Evolutionary conservation across 1,140 invertebrate genomes (phyloP), one percentile per base, ranked within the genome.

Genomic region (Drosophila malerkotliana): DNA sequence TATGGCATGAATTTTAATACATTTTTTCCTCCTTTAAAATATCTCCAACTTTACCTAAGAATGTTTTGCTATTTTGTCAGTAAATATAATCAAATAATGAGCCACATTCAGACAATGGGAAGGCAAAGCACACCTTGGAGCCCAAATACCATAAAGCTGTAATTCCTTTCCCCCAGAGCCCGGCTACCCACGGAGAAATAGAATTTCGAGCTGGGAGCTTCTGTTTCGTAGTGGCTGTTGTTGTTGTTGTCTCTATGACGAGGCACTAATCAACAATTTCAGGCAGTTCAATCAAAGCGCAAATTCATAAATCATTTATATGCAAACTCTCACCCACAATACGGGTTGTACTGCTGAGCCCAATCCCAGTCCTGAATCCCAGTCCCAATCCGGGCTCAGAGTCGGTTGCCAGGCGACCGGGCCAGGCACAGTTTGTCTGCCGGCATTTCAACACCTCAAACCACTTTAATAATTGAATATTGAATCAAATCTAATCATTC

Each of bases 401-500:
- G 45, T 48, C 24, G 32, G 44, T 52, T 72, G 48, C 39, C 59
- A 32, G 54, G 52, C 49, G 30, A 30, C 45, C 44, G 60, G 55
- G 55, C 44, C 44, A 39, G 26, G 54, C 58, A 49, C 45, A 56
- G 71, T 37, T 69, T 85, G 79, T 77, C 81, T 74, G 73, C 59
- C 52, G 59, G 78, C 78, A 82, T 82, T 87, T 87, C 83, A 76
- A 87, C 82, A 87, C 82, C 82, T 87, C 82, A 88, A 87, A 87
- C 82, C 84, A 88, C 74, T 82, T 88, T 76, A 87, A 87, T 87
- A 87, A 87, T 87, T 87, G 83, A 87, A 87, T 87, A 87, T 79
- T 82, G 82, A 87, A 87, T 87, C 82, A 87, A 87, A 87, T 88
- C 82, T 87, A 87, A 87, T 87, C 83, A 87, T 87, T 87, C 83